Percentiles rank a stretch among this genome's conserved stretches.
Evolutionary conservation across 2,888 invertebrate species (phyloP).

Genomic region (Agrochola macilenta): DNA sequence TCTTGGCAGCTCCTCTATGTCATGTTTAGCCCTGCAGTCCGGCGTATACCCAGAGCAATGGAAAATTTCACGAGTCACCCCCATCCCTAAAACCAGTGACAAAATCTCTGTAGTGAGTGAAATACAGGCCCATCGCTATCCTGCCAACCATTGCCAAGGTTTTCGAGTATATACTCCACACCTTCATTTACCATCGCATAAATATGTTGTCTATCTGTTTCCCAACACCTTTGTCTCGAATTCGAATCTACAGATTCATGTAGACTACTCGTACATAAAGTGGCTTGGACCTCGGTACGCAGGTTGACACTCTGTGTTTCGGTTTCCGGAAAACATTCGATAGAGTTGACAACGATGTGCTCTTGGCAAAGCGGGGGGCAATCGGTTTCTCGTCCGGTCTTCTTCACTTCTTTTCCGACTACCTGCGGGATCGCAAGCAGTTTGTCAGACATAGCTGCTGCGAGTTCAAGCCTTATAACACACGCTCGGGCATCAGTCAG

Average conservation of each 20-base stretch:
- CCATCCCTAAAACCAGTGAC: too few relatives aligned
- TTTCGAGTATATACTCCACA: too few relatives aligned
- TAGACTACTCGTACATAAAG: not conserved
- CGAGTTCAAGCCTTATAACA: not conserved
- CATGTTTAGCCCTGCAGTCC: not conserved
- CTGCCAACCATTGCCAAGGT: too few relatives aligned
- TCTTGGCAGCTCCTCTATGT: not conserved
- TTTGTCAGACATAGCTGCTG: not conserved
- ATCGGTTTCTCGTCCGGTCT: not conserved
- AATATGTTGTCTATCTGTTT: too few relatives aligned
- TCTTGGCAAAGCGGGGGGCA: not conserved
- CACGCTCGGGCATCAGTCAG: not conserved
- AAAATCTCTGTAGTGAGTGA: too few relatives aligned
- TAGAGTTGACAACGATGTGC: not conserved
- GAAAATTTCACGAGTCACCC: too few relatives aligned
- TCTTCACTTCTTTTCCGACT: not conserved
- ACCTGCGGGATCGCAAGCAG: not conserved
- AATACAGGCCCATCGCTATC: too few relatives aligned
- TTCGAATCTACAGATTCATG: not conserved
- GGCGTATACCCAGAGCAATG: not conserved
- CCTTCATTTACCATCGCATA: too few relatives aligned
- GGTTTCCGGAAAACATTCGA: not conserved
- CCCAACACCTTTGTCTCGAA: too few relatives aligned
- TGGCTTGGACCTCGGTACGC: not conserved
- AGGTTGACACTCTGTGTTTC: not conserved